Percentiles rank a stretch among this genome's conserved stretches.
These are phyloP conservation scores for Phasianus colchicus DNA, from an alignment of 2,113 vertebrate species.

Conservation along the genomic window DNA sequence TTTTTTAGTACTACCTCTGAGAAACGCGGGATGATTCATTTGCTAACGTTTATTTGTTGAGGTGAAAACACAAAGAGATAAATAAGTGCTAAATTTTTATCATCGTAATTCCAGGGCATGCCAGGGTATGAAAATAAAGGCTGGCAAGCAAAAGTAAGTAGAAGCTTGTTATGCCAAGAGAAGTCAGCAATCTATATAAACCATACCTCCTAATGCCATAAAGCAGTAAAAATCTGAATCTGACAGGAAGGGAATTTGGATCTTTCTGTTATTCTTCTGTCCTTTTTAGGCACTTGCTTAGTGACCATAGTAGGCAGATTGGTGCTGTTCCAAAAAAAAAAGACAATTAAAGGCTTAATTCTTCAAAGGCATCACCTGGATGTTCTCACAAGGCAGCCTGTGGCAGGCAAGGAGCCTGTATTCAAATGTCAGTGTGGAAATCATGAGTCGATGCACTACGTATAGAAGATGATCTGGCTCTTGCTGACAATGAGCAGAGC, in stretches of 20 bases:
- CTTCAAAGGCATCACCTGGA: neutral
- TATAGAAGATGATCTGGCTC: neutral
- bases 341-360: neutral
- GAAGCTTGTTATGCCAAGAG: neutral
- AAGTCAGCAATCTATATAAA: neutral
- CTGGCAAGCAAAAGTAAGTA: neutral
- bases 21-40: neutral
- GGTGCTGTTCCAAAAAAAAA: neutral
- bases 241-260: neutral
- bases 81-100: neutral
- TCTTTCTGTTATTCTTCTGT: neutral
- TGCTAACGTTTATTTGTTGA: neutral
- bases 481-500: neutral
- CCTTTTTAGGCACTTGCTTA: neutral
- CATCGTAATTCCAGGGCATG: neutral
- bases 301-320: neutral
- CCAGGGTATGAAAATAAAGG: neutral
- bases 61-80: neutral
- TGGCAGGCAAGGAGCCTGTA: neutral
- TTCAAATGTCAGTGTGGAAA: neutral
- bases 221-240: neutral
- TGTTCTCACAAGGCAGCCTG: neutral
- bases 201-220: neutral
- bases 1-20: neutral
- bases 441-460: fast-evolving